Base-by-base conservation (phyloP, 2,888 invertebrate genomes). In the Orthosia gothica region DNA sequence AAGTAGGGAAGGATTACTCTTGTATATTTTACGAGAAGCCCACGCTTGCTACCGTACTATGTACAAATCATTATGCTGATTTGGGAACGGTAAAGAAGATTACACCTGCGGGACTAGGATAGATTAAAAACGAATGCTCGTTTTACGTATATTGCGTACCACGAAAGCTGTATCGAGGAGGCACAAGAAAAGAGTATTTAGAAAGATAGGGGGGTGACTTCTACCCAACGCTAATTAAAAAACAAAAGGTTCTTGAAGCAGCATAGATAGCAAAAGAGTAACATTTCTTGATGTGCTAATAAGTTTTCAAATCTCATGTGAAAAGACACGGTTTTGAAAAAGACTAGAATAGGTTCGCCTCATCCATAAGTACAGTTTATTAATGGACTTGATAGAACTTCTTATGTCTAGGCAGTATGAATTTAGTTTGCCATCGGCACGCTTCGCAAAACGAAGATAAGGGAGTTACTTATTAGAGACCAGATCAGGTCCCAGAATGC, bases 1-100 rank as follows among this genome's bases (percentile, higher is more conserved):
- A 84, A 75, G 69, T 84, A 61, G 78, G 65, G 59, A 74, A 85
- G 73, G 79, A 84, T 87, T 85, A 85, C 87, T 70, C 63, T 63
- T 58, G 72, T 69, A 74, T 71, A 72, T 87, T 85, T 85, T 85
- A 87, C 79, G 88, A 64, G 72, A 45, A 59, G 26, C 70, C 66
- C 70, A 57, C 40, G 57, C 58, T 52, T 49, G 58, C 62, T 64
- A 50, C 61, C 54, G 32, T 64, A 55, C 59, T 74, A 65, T 68
- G 59, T 63, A 74, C 76, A 74, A 86, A 87, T 83, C 76, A 68
- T 70, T 68, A 86, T 81, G 84, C 76, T 83, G 79, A 84, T 81
- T 82, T 82, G 70, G 68, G 66, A 74, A 79, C 26, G 23, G 62
- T 23, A 23, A 40, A 84, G 40, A 62, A 68, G 59, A 70, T 79